Conservation (phyloP, 2,888 invertebrate genomes). For the Orchesellides sinensis region DNA sequence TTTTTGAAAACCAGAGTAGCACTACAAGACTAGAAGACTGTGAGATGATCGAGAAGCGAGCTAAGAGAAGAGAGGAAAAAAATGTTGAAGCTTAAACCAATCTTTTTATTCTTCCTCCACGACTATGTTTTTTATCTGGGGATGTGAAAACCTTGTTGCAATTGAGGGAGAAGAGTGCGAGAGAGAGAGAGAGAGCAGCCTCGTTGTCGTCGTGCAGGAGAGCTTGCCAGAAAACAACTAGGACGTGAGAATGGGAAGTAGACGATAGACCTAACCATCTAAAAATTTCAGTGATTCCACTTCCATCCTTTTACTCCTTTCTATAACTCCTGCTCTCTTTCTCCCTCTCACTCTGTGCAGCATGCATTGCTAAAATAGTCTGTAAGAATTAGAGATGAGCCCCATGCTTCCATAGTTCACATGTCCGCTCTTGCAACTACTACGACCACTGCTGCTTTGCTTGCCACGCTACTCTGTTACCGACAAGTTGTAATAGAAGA, state of each 20-base stretch:
- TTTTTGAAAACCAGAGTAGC: conserved; percentile 32
- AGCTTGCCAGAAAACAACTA: conserved; percentile 75
- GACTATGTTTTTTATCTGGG: conserved; percentile 36
- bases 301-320: conserved; percentile 18
- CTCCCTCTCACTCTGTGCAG: conserved; percentile 7
- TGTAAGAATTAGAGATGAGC: conserved; percentile 38
- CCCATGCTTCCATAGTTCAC: conserved; percentile 29
- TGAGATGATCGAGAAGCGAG: conserved; percentile 16
- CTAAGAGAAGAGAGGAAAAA: neutral
- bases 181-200: conserved; percentile 64
- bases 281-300: conserved; percentile 62
- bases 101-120: conserved; percentile 18
- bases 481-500: neutral
- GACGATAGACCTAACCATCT: conserved; percentile 67
- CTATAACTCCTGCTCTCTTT: neutral
- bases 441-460: conserved; percentile 2
- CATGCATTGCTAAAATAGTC: conserved; percentile 29
- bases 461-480: neutral
- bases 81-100: neutral
- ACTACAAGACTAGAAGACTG: conserved; percentile 9
- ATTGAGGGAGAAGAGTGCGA: neutral
- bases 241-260: conserved; percentile 72
- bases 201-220: conserved; percentile 70
- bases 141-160: conserved; percentile 12
- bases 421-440: neutral